Conservation (phyloP, 2,797 vertebrate genomes). For the Chelidonichthys spinosus region DNA sequence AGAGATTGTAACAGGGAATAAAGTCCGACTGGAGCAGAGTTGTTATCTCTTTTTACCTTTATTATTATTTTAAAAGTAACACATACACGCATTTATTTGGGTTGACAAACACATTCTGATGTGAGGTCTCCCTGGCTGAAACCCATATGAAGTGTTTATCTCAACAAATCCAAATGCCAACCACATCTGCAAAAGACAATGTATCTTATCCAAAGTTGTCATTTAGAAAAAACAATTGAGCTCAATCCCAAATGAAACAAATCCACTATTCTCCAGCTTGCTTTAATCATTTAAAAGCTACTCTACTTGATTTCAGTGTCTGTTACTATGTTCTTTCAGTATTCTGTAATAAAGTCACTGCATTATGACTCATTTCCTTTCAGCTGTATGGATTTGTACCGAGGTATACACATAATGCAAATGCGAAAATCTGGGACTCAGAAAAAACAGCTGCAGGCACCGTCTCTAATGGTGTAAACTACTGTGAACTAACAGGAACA, state of each 20-base stretch:
- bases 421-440: not conserved
- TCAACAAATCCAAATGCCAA: too few relatives aligned
- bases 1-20: too few relatives aligned
- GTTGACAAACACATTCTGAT: too few relatives aligned
- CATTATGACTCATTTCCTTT: not conserved
- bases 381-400: not conserved
- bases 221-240: not conserved
- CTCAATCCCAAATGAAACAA: not conserved
- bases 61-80: too few relatives aligned
- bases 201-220: not conserved
- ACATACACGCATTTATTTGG: too few relatives aligned
- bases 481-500: constrained; percentile 26
- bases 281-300: not conserved
- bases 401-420: not conserved
- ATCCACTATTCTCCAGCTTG: not conserved
- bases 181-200: not conserved
- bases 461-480: not conserved
- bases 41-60: too few relatives aligned
- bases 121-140: too few relatives aligned
- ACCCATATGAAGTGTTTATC: too few relatives aligned
- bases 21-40: too few relatives aligned
- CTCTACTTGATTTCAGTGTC: not conserved
- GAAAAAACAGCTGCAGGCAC: not conserved
- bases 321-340: not conserved
- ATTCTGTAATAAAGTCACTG: not conserved